These are phyloP conservation scores for Poeciliopsis paucimaculata DNA, from an alignment of 2,797 vertebrate genomes.

Conservation along the genomic window DNA sequence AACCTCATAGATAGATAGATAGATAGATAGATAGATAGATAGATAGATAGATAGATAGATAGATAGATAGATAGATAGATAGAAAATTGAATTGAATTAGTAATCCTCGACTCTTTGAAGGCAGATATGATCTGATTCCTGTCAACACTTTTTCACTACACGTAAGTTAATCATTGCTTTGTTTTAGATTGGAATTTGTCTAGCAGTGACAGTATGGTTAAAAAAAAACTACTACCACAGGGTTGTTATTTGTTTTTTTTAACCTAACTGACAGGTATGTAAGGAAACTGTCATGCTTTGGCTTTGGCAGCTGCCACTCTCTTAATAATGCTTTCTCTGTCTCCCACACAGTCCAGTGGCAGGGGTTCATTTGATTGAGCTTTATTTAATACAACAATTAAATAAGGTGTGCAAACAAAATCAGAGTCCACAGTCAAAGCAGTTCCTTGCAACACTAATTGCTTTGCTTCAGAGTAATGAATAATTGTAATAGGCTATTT, in stretches of 20 bases:
- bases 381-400: conserved; percentile 47
- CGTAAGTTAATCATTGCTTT: conserved; percentile 24
- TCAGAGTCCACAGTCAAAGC: conserved; percentile 13
- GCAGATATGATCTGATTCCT: conserved; percentile 9
- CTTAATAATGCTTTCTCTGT: not conserved
- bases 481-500: conserved; percentile 21
- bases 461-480: conserved; percentile 17
- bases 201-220: conserved; percentile 42
- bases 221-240: conserved; percentile 44
- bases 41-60: too few species aligned
- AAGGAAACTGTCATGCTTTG: conserved; percentile 37
- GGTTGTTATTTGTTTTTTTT: conserved; percentile 42
- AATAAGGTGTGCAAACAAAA: conserved; percentile 32
- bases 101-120: not conserved
- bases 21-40: too few species aligned
- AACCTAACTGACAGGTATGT: conserved; percentile 52
- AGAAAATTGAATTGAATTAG: not conserved
- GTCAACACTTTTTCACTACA: not conserved
- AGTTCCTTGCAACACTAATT: conserved; percentile 32
- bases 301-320: conserved; percentile 65
- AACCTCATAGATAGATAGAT: too few species aligned
- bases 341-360: conserved; percentile 23
- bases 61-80: not conserved
- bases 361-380: conserved; percentile 36
- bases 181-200: conserved; percentile 55